phyloP scores from a whole-genome alignment of 2,888 invertebrate genomes.

The Rhyacophila evoluta region DNA sequence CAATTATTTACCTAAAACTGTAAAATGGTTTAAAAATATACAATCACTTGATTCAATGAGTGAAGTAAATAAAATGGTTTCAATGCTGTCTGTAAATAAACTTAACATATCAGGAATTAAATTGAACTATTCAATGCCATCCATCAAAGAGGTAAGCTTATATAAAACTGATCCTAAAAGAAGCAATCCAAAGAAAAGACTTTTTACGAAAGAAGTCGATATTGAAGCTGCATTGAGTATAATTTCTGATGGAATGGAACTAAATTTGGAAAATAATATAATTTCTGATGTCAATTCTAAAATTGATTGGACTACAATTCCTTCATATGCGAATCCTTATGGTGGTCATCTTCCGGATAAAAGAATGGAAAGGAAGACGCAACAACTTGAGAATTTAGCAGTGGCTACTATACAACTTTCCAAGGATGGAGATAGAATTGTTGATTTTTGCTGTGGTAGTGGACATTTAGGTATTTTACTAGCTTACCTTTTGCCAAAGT shows the following conservation, averaged over 20 bases:
- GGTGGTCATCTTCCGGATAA: constrained; percentile 83
- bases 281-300: constrained; percentile 62
- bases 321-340: constrained; percentile 80
- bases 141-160: constrained; percentile 73
- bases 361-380: constrained; percentile 81
- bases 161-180: constrained; percentile 84
- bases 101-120: constrained; percentile 3
- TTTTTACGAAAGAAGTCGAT: constrained; percentile 82
- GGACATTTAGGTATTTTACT: constrained; percentile 92
- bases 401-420: constrained; percentile 81
- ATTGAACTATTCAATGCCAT: constrained; percentile 62
- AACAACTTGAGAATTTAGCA: constrained; percentile 88
- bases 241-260: constrained; percentile 64
- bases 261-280: constrained; percentile 60
- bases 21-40: constrained; percentile 58
- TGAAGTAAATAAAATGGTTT: constrained; percentile 52
- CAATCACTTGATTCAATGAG: constrained; percentile 56
- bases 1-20: constrained; percentile 57
- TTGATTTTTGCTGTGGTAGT: constrained; percentile 95
- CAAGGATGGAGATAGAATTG: constrained; percentile 76
- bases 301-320: constrained; percentile 79
- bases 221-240: constrained; percentile 73
- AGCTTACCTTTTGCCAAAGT: constrained; percentile 82
- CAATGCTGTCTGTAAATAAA: not conserved
- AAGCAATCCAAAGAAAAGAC: constrained; percentile 78